Percentiles rank a stretch among this genome's conserved stretches.
Evolutionary conservation across 2,888 invertebrate genomes (phyloP).

Genomic region (Athalia cordata): DNA sequence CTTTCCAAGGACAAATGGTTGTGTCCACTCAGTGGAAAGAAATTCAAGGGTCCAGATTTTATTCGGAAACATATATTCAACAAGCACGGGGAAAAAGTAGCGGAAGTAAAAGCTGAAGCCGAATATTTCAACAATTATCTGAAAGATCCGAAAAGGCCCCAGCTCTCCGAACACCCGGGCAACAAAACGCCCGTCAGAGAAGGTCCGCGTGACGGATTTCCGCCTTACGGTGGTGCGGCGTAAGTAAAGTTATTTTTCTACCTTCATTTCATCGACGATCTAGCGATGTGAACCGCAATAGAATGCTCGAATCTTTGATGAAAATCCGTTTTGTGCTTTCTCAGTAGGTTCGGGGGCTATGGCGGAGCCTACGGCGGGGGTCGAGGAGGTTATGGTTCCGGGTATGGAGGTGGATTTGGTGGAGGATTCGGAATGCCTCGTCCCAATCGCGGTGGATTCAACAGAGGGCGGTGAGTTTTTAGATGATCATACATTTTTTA

Average conservation of each 20-base stretch:
- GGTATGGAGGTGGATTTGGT: constrained; percentile 63
- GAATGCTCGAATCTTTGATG: neutral
- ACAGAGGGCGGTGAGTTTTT: constrained; percentile 72
- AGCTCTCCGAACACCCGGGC: constrained; percentile 90
- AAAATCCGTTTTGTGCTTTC: neutral
- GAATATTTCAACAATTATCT: constrained; percentile 98
- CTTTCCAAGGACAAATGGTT: constrained; percentile 98
- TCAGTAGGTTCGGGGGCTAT: constrained; percentile 50
- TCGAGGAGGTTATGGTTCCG: constrained; percentile 68
- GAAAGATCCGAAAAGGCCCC: constrained; percentile 94
- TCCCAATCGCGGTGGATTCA: constrained; percentile 74
- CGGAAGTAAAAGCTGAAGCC: constrained; percentile 97
- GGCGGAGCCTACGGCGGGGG: constrained; percentile 63
- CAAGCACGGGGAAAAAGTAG: constrained; percentile 97
- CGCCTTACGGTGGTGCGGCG: constrained; percentile 72
- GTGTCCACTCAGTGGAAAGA: constrained; percentile 98
- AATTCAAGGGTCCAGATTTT: constrained; percentile 99
- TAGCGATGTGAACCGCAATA: no score
- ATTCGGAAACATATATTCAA: constrained; percentile 98
- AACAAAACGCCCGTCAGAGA: constrained; percentile 75
- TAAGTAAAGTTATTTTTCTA: constrained; percentile 56
- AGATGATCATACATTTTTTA: neutral
- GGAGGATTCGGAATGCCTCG: constrained; percentile 71
- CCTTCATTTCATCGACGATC: constrained; percentile 46
- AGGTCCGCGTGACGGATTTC: constrained; percentile 72